phyloP scores from a whole-genome alignment of 2,888 invertebrate genomes.

The Temnothorax rugatulus region DNA sequence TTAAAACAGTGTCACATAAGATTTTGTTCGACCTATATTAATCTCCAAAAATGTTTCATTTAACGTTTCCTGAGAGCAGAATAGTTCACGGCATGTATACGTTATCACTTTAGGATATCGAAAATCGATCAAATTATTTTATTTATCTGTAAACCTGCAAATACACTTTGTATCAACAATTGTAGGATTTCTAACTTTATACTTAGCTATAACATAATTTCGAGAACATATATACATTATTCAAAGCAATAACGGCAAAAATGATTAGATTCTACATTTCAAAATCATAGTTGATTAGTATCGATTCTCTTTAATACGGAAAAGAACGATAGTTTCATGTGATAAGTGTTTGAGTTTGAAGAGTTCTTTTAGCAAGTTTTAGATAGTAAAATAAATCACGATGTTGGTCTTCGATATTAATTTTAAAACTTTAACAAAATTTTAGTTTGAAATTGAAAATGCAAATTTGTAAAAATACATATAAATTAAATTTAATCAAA shows the following conservation, averaged over 20 bases:
- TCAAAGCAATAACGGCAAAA: background rate
- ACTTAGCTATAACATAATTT: background rate
- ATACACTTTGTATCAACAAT: background rate
- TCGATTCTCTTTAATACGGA: background rate
- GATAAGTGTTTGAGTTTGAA: background rate
- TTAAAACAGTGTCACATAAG: background rate
- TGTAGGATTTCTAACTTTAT: background rate
- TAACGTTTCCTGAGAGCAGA: background rate
- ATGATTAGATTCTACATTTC: background rate
- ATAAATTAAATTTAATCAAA: background rate
- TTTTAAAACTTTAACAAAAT: constrained; percentile 18
- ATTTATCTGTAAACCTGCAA: background rate
- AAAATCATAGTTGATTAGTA: background rate
- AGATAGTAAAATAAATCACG: constrained; percentile 17
- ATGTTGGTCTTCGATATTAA: background rate
- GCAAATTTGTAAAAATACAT: background rate
- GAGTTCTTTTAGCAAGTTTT: background rate
- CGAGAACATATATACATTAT: background rate
- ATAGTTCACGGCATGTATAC: background rate
- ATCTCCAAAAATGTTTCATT: constrained; percentile 18
- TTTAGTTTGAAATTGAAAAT: background rate
- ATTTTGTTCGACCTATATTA: constrained; percentile 11
- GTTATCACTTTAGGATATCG: background rate
- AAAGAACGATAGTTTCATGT: background rate
- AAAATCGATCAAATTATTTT: background rate